Evolutionary conservation across 2,888 invertebrate genomes (phyloP).

Genomic region (Drosophila macrospina): DNA sequence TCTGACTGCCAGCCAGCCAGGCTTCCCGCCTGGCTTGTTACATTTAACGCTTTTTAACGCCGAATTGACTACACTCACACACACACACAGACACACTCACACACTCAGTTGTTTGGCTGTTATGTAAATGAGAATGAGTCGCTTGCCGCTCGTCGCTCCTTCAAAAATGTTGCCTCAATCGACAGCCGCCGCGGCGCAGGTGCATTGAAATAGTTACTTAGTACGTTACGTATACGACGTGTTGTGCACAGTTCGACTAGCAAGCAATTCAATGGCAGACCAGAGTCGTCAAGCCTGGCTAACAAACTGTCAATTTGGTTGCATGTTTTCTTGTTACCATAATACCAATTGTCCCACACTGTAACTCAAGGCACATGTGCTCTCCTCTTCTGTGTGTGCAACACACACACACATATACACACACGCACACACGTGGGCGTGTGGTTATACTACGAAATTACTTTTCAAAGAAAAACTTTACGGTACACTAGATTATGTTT

Average conservation of each 20-base stretch:
- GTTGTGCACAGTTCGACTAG: conserved; percentile 24
- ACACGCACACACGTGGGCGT: conserved; percentile 1
- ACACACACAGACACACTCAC: conserved; percentile 34
- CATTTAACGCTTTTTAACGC: conserved; percentile 74
- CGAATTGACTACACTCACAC: conserved; percentile 61
- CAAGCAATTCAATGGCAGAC: conserved; percentile 31
- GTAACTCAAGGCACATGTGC: conserved; percentile 5
- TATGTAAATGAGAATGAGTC: conserved; percentile 74
- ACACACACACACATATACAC: neutral
- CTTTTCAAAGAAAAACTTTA: conserved; percentile 19
- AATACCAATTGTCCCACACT: conserved; percentile 26
- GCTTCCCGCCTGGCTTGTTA: conserved; percentile 54
- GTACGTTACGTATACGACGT: conserved; percentile 38
- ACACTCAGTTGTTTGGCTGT: conserved; percentile 53
- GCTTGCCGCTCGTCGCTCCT: conserved; percentile 41
- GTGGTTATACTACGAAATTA: conserved; percentile 7
- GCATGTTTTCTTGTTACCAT: conserved; percentile 33
- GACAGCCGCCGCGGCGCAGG: conserved; percentile 57
- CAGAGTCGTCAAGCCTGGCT: conserved; percentile 34
- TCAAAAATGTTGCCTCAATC: conserved; percentile 50
- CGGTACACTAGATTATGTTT: conserved; percentile 18
- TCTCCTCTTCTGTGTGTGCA: neutral
- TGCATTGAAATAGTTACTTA: conserved; percentile 67
- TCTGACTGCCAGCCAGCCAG: conserved; percentile 5
- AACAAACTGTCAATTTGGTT: conserved; percentile 54